Evolutionary conservation across 2,113 vertebrate genomes (phyloP).

Genomic region (Lophura nycthemera): DNA sequence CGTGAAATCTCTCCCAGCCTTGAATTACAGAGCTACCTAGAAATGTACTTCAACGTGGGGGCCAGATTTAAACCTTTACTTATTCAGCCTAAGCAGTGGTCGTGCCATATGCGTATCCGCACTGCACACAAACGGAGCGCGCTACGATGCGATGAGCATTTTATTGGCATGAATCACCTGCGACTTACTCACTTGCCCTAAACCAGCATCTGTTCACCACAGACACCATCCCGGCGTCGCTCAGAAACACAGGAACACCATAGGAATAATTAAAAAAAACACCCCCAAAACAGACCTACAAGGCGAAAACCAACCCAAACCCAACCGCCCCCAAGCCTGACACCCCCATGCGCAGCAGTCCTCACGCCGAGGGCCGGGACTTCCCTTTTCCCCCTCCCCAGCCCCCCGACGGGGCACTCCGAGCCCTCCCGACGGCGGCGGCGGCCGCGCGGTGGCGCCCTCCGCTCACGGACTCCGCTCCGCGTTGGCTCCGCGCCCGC

Average conservation of each 20-base stretch:
- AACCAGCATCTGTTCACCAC: not conserved
- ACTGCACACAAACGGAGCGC: not conserved
- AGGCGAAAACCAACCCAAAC: not conserved
- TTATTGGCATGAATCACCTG: not conserved
- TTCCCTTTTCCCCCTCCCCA: not conserved
- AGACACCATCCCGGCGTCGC: not conserved
- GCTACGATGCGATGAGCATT: not conserved
- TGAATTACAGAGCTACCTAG: not conserved
- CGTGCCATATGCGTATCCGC: not conserved
- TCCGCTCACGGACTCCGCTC: constrained; percentile 30
- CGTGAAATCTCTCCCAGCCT: not conserved
- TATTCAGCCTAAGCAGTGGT: not conserved
- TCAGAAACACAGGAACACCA: too few species aligned
- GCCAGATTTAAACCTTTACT: not conserved
- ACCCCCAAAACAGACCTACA: too few species aligned
- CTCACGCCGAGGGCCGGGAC: not conserved
- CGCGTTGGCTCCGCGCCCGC: not conserved
- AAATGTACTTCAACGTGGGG: fast-evolving
- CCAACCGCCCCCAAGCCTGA: too few species aligned
- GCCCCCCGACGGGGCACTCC: not conserved
- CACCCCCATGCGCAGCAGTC: not conserved
- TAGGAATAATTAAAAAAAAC: not conserved
- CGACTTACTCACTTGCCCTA: not conserved
- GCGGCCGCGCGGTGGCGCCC: constrained; percentile 75
- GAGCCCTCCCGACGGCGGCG: not conserved